A percentile compares a stretch with the other conserved stretches of the same genome.
Evolutionary conservation across 64 coral and sea anemone genomes (phyloP).

Genomic region (Trachythela sp.): DNA sequence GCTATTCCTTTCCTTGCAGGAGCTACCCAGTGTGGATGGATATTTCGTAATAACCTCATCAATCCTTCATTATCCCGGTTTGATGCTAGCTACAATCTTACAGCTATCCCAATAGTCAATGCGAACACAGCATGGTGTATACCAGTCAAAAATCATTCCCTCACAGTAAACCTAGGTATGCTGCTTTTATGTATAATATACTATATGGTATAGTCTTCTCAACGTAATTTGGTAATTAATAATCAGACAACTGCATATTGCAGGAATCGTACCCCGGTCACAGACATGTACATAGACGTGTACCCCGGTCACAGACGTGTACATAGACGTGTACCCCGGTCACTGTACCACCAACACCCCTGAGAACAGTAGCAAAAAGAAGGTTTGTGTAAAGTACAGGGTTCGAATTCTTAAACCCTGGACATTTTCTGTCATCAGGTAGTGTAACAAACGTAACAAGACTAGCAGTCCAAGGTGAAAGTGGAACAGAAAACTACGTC

Average conservation of each 20-base stretch:
- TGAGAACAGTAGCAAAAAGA: too few relatives aligned
- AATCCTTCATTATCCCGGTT: neutral
- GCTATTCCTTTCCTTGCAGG: neutral
- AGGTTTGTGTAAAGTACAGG: neutral
- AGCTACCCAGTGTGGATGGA: neutral
- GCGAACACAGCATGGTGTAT: neutral
- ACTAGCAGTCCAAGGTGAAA: neutral
- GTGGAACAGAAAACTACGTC: neutral
- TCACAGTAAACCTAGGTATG: conserved; percentile 10
- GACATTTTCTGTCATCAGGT: neutral
- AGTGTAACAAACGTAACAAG: neutral
- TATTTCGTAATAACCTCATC: conserved; percentile 9
- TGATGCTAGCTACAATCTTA: neutral
- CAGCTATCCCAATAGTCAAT: neutral
- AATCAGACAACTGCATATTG: too few relatives aligned
- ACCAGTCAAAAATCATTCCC: conserved; percentile 3
- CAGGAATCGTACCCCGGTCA: too few relatives aligned
- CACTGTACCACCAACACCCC: too few relatives aligned
- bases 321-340: too few relatives aligned
- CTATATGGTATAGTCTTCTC: neutral
- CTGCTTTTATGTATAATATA: too few relatives aligned
- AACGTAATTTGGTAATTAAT: too few relatives aligned
- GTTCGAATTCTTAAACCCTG: neutral
- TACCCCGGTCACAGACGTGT: too few relatives aligned
- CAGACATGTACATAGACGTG: too few relatives aligned